These are phyloP conservation scores for Lydus trimaculatus DNA, from an alignment of 2,888 invertebrate species.

Conservation along the genomic window DNA sequence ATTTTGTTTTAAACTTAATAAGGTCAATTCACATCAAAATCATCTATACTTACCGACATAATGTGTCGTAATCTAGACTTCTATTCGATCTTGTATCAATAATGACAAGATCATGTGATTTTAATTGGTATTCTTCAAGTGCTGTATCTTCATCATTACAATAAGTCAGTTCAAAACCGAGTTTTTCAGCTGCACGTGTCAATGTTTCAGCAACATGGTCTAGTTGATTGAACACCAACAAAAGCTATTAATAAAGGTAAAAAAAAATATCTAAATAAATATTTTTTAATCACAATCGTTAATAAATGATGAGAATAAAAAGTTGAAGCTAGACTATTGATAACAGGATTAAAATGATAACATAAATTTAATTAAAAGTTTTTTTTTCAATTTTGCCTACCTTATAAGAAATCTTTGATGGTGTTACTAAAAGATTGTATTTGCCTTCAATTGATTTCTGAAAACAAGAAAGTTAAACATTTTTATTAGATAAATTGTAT, in stretches of 20 bases:
- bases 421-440: conserved; percentile 60
- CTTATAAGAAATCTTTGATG: conserved; percentile 58
- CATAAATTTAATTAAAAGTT: too few species aligned
- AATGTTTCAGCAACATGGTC: conserved; percentile 75
- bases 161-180: conserved; percentile 68
- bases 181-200: conserved; percentile 68
- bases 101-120: conserved; percentile 69
- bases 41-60: conserved; percentile 67
- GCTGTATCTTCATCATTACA: conserved; percentile 66
- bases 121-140: conserved; percentile 65
- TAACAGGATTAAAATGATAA: too few species aligned
- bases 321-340: too few species aligned
- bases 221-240: conserved; percentile 73
- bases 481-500: too few species aligned
- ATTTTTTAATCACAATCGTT: too few species aligned
- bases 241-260: conserved; percentile 67
- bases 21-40: too few species aligned
- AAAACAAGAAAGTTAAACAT: too few species aligned
- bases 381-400: conserved; percentile 47
- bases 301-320: too few species aligned
- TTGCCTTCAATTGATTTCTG: conserved; percentile 62
- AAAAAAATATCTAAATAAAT: too few species aligned
- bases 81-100: conserved; percentile 70
- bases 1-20: too few species aligned
- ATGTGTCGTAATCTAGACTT: conserved; percentile 67